These are phyloP conservation scores for Drosophila mimica DNA, from an alignment of 2,888 invertebrate species.

Conservation along the genomic window DNA sequence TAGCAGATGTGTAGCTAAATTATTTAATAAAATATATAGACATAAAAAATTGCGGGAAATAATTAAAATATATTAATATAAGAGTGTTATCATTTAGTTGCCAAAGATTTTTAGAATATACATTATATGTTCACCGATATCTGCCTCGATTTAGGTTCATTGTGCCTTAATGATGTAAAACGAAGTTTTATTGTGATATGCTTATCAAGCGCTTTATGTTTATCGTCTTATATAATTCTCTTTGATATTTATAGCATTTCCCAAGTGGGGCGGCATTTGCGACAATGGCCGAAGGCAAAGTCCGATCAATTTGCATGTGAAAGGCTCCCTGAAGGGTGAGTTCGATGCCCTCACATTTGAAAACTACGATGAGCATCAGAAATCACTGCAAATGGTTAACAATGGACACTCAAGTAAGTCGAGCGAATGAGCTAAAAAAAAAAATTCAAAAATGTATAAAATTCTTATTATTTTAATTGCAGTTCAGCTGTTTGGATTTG, in stretches of 20 bases:
- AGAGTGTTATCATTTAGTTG: not conserved
- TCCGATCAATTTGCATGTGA: conserved; percentile 90
- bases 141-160: not conserved
- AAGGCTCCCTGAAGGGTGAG: conserved; percentile 86
- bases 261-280: conserved; percentile 89
- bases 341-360: conserved; percentile 78
- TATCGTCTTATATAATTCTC: not conserved
- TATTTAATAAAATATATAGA: not conserved
- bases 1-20: not conserved
- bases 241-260: conserved; percentile 74
- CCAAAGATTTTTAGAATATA: not conserved
- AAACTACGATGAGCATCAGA: conserved; percentile 79
- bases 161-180: not conserved
- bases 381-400: conserved; percentile 78
- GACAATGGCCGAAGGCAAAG: conserved; percentile 89
- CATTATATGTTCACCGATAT: not conserved
- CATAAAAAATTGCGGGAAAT: not conserved
- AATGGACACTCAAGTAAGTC: conserved; percentile 84
- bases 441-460: not conserved
- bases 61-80: not conserved
- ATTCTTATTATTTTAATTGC: not conserved
- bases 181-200: not conserved
- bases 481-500: conserved; percentile 81
- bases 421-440: not conserved
- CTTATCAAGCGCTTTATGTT: not conserved